Evolutionary conservation across 2,888 invertebrate species (phyloP).

Genomic region (Patella caerulea): DNA sequence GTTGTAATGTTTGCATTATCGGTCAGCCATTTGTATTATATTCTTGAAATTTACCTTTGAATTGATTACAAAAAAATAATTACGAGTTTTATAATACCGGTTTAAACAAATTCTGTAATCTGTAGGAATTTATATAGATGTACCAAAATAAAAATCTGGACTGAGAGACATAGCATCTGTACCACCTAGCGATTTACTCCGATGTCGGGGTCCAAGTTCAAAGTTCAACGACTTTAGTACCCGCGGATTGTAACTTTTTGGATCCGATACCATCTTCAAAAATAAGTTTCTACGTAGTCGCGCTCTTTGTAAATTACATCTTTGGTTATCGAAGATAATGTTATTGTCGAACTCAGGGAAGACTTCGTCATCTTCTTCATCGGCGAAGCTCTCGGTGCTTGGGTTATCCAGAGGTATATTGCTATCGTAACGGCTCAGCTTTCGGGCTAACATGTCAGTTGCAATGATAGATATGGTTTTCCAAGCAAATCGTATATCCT

Average conservation of each 20-base stretch:
- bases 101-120: too few relatives aligned
- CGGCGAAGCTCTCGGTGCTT: slow-evolving; percentile 24
- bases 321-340: slow-evolving; percentile 58
- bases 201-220: slow-evolving; percentile 31
- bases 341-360: slow-evolving; percentile 56
- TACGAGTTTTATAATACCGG: too few relatives aligned
- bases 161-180: slow-evolving; percentile 15
- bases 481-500: slow-evolving; percentile 78
- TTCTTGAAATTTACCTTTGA: too few relatives aligned
- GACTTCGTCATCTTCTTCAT: slow-evolving; percentile 57
- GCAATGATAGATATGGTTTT: slow-evolving; percentile 60
- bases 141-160: slow-evolving; percentile 7
- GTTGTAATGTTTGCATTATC: too few relatives aligned
- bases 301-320: slow-evolving; percentile 51
- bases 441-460: slow-evolving; percentile 36
- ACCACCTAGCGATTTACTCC: slow-evolving; percentile 41
- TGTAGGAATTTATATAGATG: neutral
- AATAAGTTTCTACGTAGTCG: slow-evolving; percentile 65
- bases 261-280: slow-evolving; percentile 71
- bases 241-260: slow-evolving; percentile 68
- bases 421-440: slow-evolving; percentile 24
- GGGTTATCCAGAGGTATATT: slow-evolving; percentile 27
- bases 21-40: too few relatives aligned
- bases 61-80: too few relatives aligned
- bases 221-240: slow-evolving; percentile 68